A percentile compares a stretch with the other conserved stretches of the same genome.
Evolutionary conservation across 2,888 invertebrate genomes (phyloP).

Genomic region (Ephialtes manifestator): DNA sequence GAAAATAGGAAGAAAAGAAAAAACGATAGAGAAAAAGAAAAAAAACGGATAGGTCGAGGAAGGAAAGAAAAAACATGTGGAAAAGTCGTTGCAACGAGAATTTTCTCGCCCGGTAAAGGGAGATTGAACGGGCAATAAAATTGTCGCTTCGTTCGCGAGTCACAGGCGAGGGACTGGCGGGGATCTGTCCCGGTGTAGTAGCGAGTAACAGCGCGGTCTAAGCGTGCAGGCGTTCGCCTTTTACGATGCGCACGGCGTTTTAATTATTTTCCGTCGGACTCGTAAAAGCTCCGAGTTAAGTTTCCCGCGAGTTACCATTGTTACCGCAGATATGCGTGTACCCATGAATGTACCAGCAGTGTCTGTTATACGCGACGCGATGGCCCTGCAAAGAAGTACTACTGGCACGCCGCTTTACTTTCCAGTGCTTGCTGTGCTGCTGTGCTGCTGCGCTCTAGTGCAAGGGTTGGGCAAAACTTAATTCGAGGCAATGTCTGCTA

Average conservation of each 20-base stretch:
- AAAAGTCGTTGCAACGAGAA: slow-evolving; percentile 70
- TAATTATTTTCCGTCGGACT: slow-evolving; percentile 74
- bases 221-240: slow-evolving; percentile 57
- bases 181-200: slow-evolving; percentile 30
- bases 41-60: neutral
- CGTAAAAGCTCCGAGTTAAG: slow-evolving; percentile 71
- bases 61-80: slow-evolving; percentile 64
- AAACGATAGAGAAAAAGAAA: slow-evolving; percentile 51
- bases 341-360: slow-evolving; percentile 62
- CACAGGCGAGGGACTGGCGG: slow-evolving; percentile 34
- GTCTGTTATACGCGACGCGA: slow-evolving; percentile 20
- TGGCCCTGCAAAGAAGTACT: slow-evolving; percentile 24
- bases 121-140: slow-evolving; percentile 78
- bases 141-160: slow-evolving; percentile 64
- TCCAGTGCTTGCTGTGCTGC: too few relatives aligned
- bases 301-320: slow-evolving; percentile 65
- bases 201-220: slow-evolving; percentile 47
- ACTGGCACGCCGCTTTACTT: slow-evolving; percentile 19
- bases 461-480: slow-evolving; percentile 65
- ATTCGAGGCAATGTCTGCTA: slow-evolving; percentile 66
- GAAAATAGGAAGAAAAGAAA: slow-evolving; percentile 57
- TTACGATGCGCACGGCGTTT: slow-evolving; percentile 66
- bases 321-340: slow-evolving; percentile 66
- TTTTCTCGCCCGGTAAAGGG: slow-evolving; percentile 65
- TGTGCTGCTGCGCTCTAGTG: too few relatives aligned